phyloP scores from a whole-genome alignment of 2,888 invertebrate species.

The Lottia gigantea region DNA sequence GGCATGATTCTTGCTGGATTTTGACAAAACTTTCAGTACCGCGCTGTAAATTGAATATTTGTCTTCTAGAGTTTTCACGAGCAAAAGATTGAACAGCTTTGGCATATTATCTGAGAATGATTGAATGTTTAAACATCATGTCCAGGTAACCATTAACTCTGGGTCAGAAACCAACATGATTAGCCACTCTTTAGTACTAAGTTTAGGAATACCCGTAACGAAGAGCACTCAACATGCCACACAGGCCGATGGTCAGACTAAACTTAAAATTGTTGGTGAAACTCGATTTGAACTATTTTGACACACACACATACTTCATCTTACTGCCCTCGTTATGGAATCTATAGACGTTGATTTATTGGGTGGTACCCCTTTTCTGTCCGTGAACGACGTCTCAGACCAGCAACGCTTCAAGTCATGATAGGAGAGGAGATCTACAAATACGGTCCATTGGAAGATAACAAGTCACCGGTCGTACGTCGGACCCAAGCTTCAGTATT shows the following conservation, averaged over 20 bases:
- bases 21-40: too few relatives aligned
- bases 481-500: constrained; percentile 20
- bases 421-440: background rate
- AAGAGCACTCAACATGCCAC: background rate
- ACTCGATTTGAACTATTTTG: background rate
- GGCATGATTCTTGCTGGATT: too few relatives aligned
- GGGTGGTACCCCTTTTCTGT: constrained; percentile 2
- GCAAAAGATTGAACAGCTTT: too few relatives aligned
- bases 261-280: background rate
- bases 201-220: background rate
- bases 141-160: background rate
- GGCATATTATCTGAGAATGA: too few relatives aligned
- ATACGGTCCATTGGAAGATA: too few relatives aligned
- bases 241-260: background rate
- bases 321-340: background rate
- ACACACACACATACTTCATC: background rate
- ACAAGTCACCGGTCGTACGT: background rate
- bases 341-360: background rate
- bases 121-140: too few relatives aligned
- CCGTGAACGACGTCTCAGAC: background rate
- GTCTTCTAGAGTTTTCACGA: too few relatives aligned
- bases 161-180: background rate
- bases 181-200: background rate
- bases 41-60: too few relatives aligned
- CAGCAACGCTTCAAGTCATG: constrained; percentile 3